Base-by-base conservation (phyloP, 2,797 vertebrate species). In the Macroramphosus scolopax region DNA sequence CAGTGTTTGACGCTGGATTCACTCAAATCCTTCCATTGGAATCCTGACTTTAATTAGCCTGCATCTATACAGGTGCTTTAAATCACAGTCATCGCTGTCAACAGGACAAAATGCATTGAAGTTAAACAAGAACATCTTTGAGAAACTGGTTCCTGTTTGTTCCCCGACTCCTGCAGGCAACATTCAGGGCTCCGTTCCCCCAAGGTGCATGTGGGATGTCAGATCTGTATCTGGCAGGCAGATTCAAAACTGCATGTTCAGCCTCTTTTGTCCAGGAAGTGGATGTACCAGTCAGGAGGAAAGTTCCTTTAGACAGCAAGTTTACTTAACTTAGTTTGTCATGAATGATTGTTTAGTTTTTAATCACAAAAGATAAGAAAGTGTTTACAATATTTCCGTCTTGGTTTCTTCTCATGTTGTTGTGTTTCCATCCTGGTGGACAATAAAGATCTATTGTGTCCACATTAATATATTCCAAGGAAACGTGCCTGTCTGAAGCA, bases 211-310 rank as follows among this genome's bases (percentile, higher is more conserved):
- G 64, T n/a, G 53, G 51, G 52, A 78, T 78, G 71, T 83, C 76
- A 78, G 69, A 80, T 77, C 67, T 71, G 56, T 77, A 73, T 65
- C 78, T 72, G 69, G 61, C 63, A 46, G 84, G 53, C 65, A 61
- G 64, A 71, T 63, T 82, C 54, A 77, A 83, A 85, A 85, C 76
- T 84, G 82, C 81, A 78, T 73, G 82, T 82, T 85, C 75, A 83
- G 78, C 80, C 68, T 72, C 73, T 80, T 73, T 78, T n/a, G n/a
- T 59, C 63, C 60, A 72, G 63, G 63, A 75, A 67, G 76, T 72
- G 42, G 63, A 75, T 73, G 68, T 77, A 75, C 68, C 75, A 75
- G 63, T 81, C 78, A 63, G 70, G 72, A 83, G 59, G 63, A 80
- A 84, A 74, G 72, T 77, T 85, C 58, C 73, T 66, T 72, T 57